These are phyloP conservation scores for Urophycis tenuis DNA, from an alignment of 2,797 vertebrate genomes.

Conservation along the genomic window DNA sequence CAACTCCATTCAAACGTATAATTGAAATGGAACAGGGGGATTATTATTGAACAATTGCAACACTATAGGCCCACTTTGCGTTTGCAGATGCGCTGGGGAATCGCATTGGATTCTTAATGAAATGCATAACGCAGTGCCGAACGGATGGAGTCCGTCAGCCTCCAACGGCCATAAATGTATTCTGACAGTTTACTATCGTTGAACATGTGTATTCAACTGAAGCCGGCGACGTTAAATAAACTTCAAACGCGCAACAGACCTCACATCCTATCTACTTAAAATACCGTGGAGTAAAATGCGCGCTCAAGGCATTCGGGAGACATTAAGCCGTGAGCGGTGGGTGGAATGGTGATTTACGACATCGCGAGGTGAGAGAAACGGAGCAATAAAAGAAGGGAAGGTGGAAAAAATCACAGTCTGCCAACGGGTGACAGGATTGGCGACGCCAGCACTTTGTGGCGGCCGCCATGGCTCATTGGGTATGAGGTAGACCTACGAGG, in stretches of 20 bases:
- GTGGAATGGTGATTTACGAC: conserved; percentile 23
- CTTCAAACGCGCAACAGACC: neutral
- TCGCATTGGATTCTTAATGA: neutral
- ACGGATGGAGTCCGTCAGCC: neutral
- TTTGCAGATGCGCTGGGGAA: no score
- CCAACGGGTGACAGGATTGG: conserved; percentile 49
- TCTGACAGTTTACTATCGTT: neutral
- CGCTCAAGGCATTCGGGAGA: conserved; percentile 31
- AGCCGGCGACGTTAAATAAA: neutral
- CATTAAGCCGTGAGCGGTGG: conserved; percentile 33
- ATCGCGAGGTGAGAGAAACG: neutral
- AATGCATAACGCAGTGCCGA: neutral
- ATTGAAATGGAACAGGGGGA: no score
- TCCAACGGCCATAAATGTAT: neutral
- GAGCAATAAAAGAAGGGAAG: conserved; percentile 52
- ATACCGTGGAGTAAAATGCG: neutral
- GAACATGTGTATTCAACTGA: conserved; percentile 1
- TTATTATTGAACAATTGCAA: no score
- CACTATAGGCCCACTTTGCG: no score
- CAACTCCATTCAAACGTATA: no score
- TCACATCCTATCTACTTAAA: neutral
- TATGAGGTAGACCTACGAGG: no score
- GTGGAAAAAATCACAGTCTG: conserved; percentile 49
- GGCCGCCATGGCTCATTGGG: no score
- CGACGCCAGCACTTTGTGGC: conserved; percentile 55